phyloP scores from a whole-genome alignment of 2,797 vertebrate genomes.

The Mus spretus region DNA sequence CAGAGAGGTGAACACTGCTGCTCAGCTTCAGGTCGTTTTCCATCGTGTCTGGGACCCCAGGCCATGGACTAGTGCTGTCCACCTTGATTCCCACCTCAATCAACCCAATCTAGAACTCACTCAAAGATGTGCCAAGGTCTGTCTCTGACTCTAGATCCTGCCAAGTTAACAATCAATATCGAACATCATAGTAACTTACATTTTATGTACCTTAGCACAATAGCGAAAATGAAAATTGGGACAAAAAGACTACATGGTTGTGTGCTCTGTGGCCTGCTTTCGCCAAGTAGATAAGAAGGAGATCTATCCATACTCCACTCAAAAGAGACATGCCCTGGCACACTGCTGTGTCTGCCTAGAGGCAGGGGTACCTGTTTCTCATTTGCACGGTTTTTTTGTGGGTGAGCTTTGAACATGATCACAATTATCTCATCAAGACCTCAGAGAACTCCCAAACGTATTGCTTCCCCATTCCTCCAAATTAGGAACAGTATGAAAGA shows the following conservation, averaged over 20 bases:
- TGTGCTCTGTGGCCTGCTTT: not conserved
- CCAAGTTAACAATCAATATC: not conserved
- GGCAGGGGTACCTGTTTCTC: not conserved
- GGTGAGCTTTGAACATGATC: not conserved
- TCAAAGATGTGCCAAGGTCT: not conserved
- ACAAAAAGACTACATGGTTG: not conserved
- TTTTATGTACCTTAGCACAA: not conserved
- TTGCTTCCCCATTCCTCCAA: not conserved
- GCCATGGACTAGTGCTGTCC: not conserved
- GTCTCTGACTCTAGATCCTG: not conserved
- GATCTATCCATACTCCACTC: not conserved
- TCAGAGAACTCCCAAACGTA: not conserved
- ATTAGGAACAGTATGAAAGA: slow-evolving; percentile 8
- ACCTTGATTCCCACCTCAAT: not conserved
- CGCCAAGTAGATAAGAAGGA: not conserved
- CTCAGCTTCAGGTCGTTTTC: not conserved
- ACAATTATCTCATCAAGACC: slow-evolving; percentile 22
- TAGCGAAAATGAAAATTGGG: not conserved
- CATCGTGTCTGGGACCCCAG: accelerated
- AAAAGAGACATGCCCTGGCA: not conserved
- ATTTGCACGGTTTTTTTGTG: not conserved
- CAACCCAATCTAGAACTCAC: not conserved
- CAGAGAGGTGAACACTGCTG: not conserved
- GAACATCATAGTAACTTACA: not conserved
- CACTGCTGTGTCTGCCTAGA: not conserved